Evolutionary conservation across 2,113 vertebrate species (phyloP).

Genomic region (Corythornis madagascariensis): DNA sequence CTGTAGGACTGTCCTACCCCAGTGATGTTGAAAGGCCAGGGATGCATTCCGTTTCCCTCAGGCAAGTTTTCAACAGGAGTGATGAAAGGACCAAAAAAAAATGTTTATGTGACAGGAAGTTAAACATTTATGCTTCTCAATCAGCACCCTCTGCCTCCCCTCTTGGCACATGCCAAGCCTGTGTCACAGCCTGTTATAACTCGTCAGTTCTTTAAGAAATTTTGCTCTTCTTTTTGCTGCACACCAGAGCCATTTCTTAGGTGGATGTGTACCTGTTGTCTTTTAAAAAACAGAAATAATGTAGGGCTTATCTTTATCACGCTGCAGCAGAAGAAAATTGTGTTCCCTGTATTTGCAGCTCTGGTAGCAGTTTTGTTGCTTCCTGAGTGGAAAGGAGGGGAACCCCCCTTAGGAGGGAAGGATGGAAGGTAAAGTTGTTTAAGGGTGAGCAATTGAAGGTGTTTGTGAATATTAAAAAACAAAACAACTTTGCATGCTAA

Average conservation of each 20-base stretch:
- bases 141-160: neutral
- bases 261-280: neutral
- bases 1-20: neutral
- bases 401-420: neutral
- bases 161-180: constrained; percentile 9
- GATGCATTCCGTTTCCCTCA: constrained; percentile 13
- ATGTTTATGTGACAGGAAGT: constrained; percentile 11
- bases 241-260: neutral
- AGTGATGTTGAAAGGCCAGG: neutral
- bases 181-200: constrained; percentile 20
- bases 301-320: neutral
- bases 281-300: constrained; percentile 3
- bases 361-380: neutral
- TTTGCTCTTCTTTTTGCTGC: neutral
- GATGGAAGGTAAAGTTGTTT: neutral
- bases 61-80: constrained; percentile 22
- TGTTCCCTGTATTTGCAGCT: neutral
- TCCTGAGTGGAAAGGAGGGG: neutral
- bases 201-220: neutral
- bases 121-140: constrained; percentile 18
- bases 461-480: neutral
- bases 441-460: neutral
- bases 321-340: neutral
- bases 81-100: constrained; percentile 35
- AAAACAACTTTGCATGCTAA: neutral